Percentiles rank a stretch among this genome's conserved stretches.
Evolutionary conservation across 2,797 vertebrate species (phyloP).

Genomic region (Sebastes ruberrimus): DNA sequence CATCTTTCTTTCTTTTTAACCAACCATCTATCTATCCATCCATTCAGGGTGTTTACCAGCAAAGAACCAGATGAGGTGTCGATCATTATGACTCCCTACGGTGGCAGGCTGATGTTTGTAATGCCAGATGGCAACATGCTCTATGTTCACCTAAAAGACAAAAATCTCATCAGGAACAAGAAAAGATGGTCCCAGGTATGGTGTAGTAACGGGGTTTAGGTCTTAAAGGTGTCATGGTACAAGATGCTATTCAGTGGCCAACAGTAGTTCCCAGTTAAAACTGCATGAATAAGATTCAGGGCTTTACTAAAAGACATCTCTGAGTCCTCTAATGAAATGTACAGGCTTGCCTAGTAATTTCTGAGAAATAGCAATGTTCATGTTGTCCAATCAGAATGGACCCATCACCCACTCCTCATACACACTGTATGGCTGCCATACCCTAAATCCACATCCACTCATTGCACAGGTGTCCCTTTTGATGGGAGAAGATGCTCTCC

Average conservation of each 20-base stretch:
- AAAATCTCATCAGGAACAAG: constrained; percentile 82
- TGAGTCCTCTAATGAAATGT: neutral
- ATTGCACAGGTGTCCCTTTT: neutral
- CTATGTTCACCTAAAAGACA: constrained; percentile 85
- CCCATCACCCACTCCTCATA: neutral
- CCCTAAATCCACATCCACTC: neutral
- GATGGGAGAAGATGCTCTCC: neutral
- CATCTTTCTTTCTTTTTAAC: neutral
- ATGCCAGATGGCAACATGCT: constrained; percentile 86
- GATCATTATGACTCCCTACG: constrained; percentile 83
- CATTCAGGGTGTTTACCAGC: constrained; percentile 82
- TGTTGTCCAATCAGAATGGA: neutral
- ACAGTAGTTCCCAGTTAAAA: neutral
- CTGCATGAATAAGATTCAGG: neutral
- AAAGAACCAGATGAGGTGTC: constrained; percentile 86
- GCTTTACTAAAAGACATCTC: neutral
- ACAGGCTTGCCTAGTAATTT: neutral
- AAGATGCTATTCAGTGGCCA: neutral
- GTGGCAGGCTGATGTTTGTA: constrained; percentile 81
- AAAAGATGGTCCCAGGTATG: constrained; percentile 88
- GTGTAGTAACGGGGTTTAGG: neutral
- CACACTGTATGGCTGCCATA: neutral
- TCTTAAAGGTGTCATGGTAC: neutral
- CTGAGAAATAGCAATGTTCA: neutral
- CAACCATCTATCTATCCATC: neutral